phyloP scores from a whole-genome alignment of 1,140 invertebrate species.

The Cyphomyrmex costatus region DNA sequence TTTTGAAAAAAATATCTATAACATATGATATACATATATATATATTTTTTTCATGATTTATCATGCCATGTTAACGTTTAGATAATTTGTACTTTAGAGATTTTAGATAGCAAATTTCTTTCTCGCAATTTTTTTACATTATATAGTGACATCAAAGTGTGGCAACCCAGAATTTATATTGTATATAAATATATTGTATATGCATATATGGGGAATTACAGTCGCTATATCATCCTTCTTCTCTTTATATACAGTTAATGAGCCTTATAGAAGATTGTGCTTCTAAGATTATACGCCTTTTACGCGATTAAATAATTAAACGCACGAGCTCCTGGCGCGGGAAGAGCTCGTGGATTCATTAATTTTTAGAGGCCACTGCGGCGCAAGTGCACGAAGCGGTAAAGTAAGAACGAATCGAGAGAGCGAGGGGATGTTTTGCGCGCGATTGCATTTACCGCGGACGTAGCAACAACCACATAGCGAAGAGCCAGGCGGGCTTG shows the following conservation, averaged over 20 bases:
- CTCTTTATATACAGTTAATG: conserved; percentile 47
- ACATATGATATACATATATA: not conserved
- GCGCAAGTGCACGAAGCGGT: conserved; percentile 33
- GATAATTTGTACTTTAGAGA: not conserved
- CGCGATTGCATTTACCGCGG: conserved; percentile 58
- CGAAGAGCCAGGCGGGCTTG: conserved; percentile 20
- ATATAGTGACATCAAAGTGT: not conserved
- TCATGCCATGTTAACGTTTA: not conserved
- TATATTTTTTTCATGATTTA: conserved; percentile 12
- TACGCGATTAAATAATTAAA: conserved; percentile 57
- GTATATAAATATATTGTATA: not conserved
- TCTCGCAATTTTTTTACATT: conserved; percentile 8
- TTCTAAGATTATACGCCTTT: conserved; percentile 57
- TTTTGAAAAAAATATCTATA: not conserved
- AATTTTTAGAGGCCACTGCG: conserved; percentile 49
- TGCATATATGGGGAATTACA: conserved; percentile 15
- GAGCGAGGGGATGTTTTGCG: conserved; percentile 50
- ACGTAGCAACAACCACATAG: conserved; percentile 40
- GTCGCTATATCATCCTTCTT: conserved; percentile 16
- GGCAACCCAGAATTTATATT: not conserved
- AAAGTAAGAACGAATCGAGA: conserved; percentile 46
- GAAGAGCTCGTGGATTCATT: conserved; percentile 54
- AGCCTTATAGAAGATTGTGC: conserved; percentile 57
- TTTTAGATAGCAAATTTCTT: not conserved
- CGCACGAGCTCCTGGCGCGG: conserved; percentile 36